Percentiles rank a stretch among this genome's conserved stretches.
These are phyloP conservation scores for Malaclemys terrapin DNA, from an alignment of 2,113 vertebrate species.

Conservation along the genomic window DNA sequence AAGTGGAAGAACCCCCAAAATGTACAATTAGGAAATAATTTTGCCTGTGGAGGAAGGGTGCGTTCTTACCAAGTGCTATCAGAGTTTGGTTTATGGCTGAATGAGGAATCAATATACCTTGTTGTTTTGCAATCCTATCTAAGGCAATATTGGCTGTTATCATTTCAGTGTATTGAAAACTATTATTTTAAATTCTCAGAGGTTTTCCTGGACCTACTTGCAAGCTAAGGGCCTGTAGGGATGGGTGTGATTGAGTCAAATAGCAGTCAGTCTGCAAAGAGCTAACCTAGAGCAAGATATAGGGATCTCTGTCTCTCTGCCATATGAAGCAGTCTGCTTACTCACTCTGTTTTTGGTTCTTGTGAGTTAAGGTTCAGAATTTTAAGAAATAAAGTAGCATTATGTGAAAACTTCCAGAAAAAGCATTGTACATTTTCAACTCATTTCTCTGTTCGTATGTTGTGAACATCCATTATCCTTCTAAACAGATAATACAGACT, in stretches of 20 bases:
- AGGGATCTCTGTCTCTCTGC: neutral
- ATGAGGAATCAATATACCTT: neutral
- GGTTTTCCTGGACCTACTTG: neutral
- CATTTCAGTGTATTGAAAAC: neutral
- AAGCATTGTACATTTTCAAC: neutral
- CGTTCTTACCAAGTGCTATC: neutral
- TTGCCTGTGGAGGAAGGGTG: neutral
- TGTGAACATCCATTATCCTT: neutral
- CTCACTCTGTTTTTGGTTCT: neutral
- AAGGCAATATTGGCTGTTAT: neutral
- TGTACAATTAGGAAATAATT: neutral
- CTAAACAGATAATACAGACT: neutral
- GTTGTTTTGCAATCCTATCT: neutral
- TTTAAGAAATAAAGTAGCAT: neutral
- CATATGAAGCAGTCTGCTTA: neutral
- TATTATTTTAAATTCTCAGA: neutral
- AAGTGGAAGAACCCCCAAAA: fast-evolving
- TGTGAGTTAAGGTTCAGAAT: neutral
- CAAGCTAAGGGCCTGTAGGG: neutral
- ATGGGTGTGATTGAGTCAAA: neutral
- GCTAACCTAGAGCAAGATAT: neutral
- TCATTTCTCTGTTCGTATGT: neutral
- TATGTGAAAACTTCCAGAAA: neutral
- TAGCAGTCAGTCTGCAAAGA: neutral
- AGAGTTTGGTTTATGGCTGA: neutral